Evolutionary conservation across 37 sponge, comb jelly and placozoan genomes (phyloP), one percentile per base, ranked within the genome.

Genomic region (Cladorhizidae sp.): DNA sequence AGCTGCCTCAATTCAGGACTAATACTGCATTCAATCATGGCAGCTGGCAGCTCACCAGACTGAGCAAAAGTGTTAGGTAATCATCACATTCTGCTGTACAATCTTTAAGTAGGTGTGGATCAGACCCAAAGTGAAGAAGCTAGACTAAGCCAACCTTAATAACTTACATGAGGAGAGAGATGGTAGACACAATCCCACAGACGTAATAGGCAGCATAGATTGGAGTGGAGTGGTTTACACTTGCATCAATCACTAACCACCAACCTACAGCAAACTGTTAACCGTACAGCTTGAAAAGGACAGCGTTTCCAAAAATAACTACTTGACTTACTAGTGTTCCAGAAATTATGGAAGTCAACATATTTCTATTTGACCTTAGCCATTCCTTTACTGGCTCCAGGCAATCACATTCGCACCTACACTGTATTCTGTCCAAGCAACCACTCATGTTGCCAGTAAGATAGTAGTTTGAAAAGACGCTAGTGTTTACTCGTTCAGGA

Each of bases 191-290:
- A 17, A 91, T 80, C 6, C 95, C 92, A 83, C 92, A 88, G 52
- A 86, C 74, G 67, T 81, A 83, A 69, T 83, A 95, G 0, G 92
- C 92, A 29, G 82, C 86, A 70, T 83, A 88, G 14, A 91, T 64
- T 0, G 88, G 85, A n/a, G 78, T 82, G 0, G 87, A 65, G 45
- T 86, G 58, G 0, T 83, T 76, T 23, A 70, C 92, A 58, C 76
- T 75, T 17, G 84, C 86, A 76, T 95, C 95, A 86, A 95, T 95
- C 36, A 86, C 87, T 17, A 91, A 64, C 95, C 95, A 95, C 95
- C 95, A 95, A 1, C 95, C 95, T 38, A 89, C 31, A 26, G 92
- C 78, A 86, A 95, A 95, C 92, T 92, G 70, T 45, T 45, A 9
- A 45, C 9, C 49, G 49, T 12, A 9, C 5, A 45, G 9, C 49